These are phyloP conservation scores for Mylabris sibirica DNA, from an alignment of 2,888 invertebrate genomes.

Conservation along the genomic window DNA sequence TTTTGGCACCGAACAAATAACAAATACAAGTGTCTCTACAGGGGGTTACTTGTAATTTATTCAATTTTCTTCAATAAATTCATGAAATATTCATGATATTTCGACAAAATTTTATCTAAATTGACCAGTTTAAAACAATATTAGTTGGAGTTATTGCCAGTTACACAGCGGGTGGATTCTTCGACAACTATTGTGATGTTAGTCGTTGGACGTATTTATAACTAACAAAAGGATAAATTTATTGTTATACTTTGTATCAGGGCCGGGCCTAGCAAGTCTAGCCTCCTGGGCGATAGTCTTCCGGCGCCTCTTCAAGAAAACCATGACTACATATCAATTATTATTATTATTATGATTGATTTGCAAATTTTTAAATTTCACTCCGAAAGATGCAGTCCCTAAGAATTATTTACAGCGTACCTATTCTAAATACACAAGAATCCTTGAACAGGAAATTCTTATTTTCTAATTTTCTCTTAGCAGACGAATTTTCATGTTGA, in stretches of 20 bases:
- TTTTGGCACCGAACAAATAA: slow-evolving; percentile 9
- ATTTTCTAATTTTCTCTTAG: too few relatives aligned
- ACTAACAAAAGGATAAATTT: slow-evolving; percentile 23
- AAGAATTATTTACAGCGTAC: too few relatives aligned
- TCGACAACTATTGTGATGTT: slow-evolving; percentile 21
- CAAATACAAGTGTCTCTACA: slow-evolving; percentile 1
- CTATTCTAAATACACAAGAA: too few relatives aligned
- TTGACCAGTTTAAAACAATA: slow-evolving; percentile 23
- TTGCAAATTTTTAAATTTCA: too few relatives aligned
- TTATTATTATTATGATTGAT: too few relatives aligned
- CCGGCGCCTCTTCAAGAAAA: too few relatives aligned
- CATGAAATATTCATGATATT: slow-evolving; percentile 28
- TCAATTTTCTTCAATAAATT: slow-evolving; percentile 16
- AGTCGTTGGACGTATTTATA: slow-evolving; percentile 26
- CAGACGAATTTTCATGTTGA: too few relatives aligned
- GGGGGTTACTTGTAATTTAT: slow-evolving; percentile 4
- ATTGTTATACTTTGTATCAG: background rate
- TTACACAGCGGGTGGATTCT: slow-evolving; percentile 22
- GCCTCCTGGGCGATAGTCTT: too few relatives aligned
- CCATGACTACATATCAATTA: too few relatives aligned
- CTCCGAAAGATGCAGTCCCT: too few relatives aligned
- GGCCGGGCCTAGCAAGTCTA: too few relatives aligned
- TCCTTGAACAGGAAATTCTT: too few relatives aligned
- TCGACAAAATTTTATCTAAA: slow-evolving; percentile 19
- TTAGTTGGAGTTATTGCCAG: slow-evolving; percentile 25